These are phyloP conservation scores for Drosophila colorata DNA, from an alignment of 2,888 invertebrate species.

Conservation along the genomic window DNA sequence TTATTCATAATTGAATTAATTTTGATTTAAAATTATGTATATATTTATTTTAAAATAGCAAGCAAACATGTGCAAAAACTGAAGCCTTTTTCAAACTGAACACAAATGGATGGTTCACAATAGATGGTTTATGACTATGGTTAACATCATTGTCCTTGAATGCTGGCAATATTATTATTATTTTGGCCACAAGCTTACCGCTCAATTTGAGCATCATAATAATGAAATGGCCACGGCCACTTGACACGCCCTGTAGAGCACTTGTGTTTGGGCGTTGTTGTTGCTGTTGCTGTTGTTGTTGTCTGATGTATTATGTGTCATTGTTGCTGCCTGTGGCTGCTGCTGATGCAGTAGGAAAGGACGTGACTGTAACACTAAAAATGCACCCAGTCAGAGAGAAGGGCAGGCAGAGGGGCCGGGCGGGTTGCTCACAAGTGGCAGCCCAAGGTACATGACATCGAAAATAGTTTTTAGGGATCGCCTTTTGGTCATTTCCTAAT, in stretches of 20 bases:
- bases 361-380: conserved; percentile 74
- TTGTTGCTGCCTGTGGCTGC: conserved; percentile 11
- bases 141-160: conserved; percentile 27
- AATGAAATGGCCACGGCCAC: conserved; percentile 49
- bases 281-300: conserved; percentile 26
- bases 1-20: background rate
- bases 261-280: conserved; percentile 18
- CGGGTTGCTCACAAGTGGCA: conserved; percentile 17
- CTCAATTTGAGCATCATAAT: conserved; percentile 74
- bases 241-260: conserved; percentile 43
- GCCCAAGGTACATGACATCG: conserved; percentile 62
- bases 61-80: conserved; percentile 3
- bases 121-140: conserved; percentile 11
- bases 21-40: background rate
- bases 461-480: conserved; percentile 69
- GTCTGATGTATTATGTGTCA: conserved; percentile 10
- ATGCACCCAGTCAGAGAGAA: conserved; percentile 43
- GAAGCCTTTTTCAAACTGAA: conserved; percentile 1
- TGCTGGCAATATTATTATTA: conserved; percentile 49
- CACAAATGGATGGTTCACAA: conserved; percentile 10
- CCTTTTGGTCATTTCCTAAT: conserved; percentile 70
- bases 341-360: conserved; percentile 52
- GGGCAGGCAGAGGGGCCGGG: background rate
- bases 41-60: background rate
- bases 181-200: conserved; percentile 53